Evolutionary conservation across 2,113 vertebrate genomes (phyloP), one percentile per base, ranked within the genome.

Genomic region (Megaleporinus macrocephalus): DNA sequence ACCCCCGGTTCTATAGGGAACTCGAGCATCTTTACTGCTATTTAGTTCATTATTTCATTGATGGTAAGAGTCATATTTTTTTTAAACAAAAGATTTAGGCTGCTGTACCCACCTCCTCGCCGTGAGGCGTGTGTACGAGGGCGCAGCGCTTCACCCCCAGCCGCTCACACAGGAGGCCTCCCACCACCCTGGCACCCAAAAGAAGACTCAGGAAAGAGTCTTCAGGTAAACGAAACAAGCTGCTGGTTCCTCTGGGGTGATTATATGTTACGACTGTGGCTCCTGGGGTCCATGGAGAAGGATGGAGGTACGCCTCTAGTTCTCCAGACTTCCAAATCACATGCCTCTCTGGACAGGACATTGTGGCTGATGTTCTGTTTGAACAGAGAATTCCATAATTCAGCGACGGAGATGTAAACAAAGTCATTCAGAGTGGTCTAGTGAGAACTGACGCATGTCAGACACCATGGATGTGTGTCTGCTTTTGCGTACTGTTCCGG

Each of bases 221-320:
- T 81, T 93, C 89, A 5, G 83, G 83, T 75, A 94, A 70, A n/a
- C 90, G 86, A 84, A 94, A 94, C 73, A 95, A 78, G 81, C 91
- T 89, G 53, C 79, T 84, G 0, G 59, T 36, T 0, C 63, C 18
- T 20, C 83, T 61, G 0, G 79, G 73, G 5, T 30, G 4, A 53
- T 83, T 84, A 62, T 80, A 51, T 75, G 93, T 92, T 81, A 94
- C 76, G 20, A 93, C 81, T 1, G 92, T 90, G 5, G 89, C 90
- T 15, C 92, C 93, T 0, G 92, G 92, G 16, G 91, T 94, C 92
- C 94, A 95, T 0, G 94, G 93, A 9, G 73, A 84, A 2, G 91
- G 87, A 55, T 94, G 86, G 0, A 95, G 90, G 84, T 91, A 91
- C 9, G 93, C 93, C 49, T 92, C 86, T 2, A 94, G 85, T 0